These are phyloP conservation scores for Bolinopsis microptera DNA, from an alignment of 37 sponge, comb jelly and placozoan genomes.

Conservation along the genomic window DNA sequence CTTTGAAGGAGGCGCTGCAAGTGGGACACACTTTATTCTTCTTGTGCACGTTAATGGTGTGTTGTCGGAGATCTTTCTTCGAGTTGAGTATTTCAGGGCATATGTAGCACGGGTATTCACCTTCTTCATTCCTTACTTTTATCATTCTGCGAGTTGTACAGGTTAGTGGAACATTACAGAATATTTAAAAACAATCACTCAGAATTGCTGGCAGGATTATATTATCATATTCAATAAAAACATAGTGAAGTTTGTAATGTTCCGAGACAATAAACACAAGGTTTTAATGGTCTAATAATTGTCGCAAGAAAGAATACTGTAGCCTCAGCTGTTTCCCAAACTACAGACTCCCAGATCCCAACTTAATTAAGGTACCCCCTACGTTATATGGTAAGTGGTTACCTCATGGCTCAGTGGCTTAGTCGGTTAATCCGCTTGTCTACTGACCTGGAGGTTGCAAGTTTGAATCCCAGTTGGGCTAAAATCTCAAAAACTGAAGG, in stretches of 20 bases:
- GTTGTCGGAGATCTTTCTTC: conserved; percentile 35
- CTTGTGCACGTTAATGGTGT: not conserved
- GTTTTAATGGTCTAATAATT: not conserved
- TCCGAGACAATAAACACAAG: not conserved
- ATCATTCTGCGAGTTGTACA: not conserved
- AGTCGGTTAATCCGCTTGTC: too few relatives aligned
- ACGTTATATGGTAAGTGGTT: too few relatives aligned
- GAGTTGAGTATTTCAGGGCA: conserved; percentile 3
- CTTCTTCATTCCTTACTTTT: not conserved
- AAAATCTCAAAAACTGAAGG: too few relatives aligned
- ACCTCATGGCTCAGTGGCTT: too few relatives aligned
- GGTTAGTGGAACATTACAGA: not conserved
- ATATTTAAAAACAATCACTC: too few relatives aligned
- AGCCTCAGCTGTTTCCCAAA: not conserved
- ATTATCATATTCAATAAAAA: not conserved
- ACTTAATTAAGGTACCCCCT: too few relatives aligned
- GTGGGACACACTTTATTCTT: not conserved
- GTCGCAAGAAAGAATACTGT: not conserved
- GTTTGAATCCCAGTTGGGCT: too few relatives aligned
- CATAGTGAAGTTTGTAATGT: not conserved
- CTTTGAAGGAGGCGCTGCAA: not conserved
- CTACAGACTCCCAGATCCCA: too few relatives aligned
- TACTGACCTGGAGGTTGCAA: too few relatives aligned
- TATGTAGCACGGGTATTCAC: conserved; percentile 24
- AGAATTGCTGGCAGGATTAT: not conserved